A percentile compares a stretch with the other conserved stretches of the same genome.
Evolutionary conservation across 2,888 invertebrate species (phyloP).

Genomic region (Cryptophagus acutangulus): DNA sequence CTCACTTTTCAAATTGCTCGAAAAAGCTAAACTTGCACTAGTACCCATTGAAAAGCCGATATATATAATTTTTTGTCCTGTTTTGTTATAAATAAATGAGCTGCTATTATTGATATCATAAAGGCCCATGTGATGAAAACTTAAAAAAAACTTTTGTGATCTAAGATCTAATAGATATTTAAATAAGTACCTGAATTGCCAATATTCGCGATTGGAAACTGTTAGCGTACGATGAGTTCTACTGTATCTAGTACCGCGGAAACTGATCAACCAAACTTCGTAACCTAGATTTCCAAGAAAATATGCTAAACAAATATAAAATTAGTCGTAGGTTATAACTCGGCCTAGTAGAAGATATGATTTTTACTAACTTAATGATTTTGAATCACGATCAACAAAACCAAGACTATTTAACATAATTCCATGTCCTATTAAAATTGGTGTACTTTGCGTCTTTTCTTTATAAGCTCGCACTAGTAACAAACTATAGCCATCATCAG

Average conservation of each 20-base stretch:
- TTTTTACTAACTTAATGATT: slow-evolving; percentile 20
- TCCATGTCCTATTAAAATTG: slow-evolving; percentile 20
- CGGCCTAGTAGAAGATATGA: no score
- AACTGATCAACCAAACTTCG: slow-evolving; percentile 20
- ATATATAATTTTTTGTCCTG: slow-evolving; percentile 16
- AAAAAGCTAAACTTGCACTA: slow-evolving; percentile 14
- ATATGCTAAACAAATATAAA: slow-evolving; percentile 15
- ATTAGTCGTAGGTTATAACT: no score
- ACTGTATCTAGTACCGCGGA: slow-evolving; percentile 19
- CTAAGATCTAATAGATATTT: no score
- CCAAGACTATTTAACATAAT: slow-evolving; percentile 18
- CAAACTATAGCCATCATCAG: slow-evolving; percentile 21
- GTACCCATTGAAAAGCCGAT: slow-evolving; percentile 23
- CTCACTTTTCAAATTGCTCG: slow-evolving; percentile 11
- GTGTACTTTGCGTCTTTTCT: slow-evolving; percentile 16
- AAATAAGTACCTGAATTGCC: slow-evolving; percentile 21
- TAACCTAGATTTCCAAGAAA: slow-evolving; percentile 17
- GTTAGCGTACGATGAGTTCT: slow-evolving; percentile 9
- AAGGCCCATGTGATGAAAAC: slow-evolving; percentile 21
- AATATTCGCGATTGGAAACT: slow-evolving; percentile 13
- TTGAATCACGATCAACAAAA: slow-evolving; percentile 18
- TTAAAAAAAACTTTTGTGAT: slow-evolving; percentile 8
- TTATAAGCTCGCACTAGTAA: slow-evolving; percentile 18
- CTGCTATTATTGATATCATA: slow-evolving; percentile 16
- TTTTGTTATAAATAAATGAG: slow-evolving; percentile 10